Evolutionary conservation across 1,140 invertebrate species (phyloP), one percentile per base, ranked within the genome.

Genomic region (Sitophilus oryzae): DNA sequence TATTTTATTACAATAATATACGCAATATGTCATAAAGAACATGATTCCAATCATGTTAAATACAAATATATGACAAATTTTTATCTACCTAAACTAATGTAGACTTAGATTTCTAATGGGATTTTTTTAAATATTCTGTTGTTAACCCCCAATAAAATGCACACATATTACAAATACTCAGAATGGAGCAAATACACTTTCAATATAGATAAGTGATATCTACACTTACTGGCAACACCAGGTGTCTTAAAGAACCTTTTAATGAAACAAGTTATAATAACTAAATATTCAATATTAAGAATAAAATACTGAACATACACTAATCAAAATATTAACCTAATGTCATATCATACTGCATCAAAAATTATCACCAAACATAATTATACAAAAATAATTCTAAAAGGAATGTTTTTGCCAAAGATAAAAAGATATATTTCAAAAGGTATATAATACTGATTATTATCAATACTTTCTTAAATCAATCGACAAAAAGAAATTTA

Each of bases 31-130:
- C 59, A 59, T 62, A 62, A 62, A 61, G 59, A 63, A 60, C 56
- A 59, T 61, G 56, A 53, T 45, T 56, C 59, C 54, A 36, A 53
- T 48, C 56, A 61, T 60, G 58, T 60, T 66, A 54, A 57, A 66
- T 67, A 67, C 61, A 67, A 66, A 69, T 66, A 66, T 67, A 66
- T 67, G 63, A 64, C 62, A 68, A 67, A 61, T 59, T 53, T 59
- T 58, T 53, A 53, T 22, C 49, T 52, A 35, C 20, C 44, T 51
- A 55, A 51, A 62, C 45, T 61, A 48, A 48, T 25, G 44, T 60
- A 59, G 45, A 64, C 51, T 49, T 60, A 62, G 56, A 52, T 60
- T 43, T 50, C 51, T 41, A 41, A 30, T 52, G 49, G 38, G 52
- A 35, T 48, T 47, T 25, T 10, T 44, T 55, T 41, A 14, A 20